These are phyloP conservation scores for Falco columbarius DNA, from an alignment of 2,797 vertebrate species.

Conservation along the genomic window DNA sequence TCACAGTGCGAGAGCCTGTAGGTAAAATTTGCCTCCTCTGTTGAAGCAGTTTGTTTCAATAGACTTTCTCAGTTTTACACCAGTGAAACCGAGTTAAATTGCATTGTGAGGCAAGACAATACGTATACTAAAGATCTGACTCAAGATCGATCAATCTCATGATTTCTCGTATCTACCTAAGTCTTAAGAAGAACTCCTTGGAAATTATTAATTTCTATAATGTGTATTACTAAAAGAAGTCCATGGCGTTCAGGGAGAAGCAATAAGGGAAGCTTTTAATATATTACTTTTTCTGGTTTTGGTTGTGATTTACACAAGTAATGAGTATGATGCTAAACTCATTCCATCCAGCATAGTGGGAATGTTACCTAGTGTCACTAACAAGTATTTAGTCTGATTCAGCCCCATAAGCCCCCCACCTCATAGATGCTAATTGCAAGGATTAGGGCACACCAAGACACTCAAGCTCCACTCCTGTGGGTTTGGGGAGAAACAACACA, in stretches of 20 bases:
- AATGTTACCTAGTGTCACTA: conserved; percentile 39
- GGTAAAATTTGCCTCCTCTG: not conserved
- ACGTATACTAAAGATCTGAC: not conserved
- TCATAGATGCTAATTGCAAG: conserved; percentile 68
- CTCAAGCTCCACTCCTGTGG: conserved; percentile 70
- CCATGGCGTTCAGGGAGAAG: not conserved
- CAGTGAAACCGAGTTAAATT: not conserved
- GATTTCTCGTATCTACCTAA: conserved; percentile 1
- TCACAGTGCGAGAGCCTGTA: not conserved
- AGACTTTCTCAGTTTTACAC: not conserved
- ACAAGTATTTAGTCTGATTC: conserved; percentile 51
- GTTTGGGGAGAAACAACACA: conserved; percentile 77
- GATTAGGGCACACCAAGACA: conserved; percentile 71
- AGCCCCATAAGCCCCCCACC: conserved; percentile 25
- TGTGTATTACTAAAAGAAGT: not conserved
- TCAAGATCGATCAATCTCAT: not conserved
- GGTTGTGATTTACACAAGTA: not conserved
- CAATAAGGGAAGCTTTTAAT: not conserved
- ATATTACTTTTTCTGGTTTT: not conserved
- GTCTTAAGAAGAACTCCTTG: not conserved
- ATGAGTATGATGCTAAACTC: not conserved
- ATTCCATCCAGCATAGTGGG: not conserved
- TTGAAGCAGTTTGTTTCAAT: not conserved
- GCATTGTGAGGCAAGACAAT: not conserved
- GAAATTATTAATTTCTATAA: not conserved